These are phyloP conservation scores for Drosophila algonquin DNA, from an alignment of 2,888 invertebrate genomes.

Conservation along the genomic window DNA sequence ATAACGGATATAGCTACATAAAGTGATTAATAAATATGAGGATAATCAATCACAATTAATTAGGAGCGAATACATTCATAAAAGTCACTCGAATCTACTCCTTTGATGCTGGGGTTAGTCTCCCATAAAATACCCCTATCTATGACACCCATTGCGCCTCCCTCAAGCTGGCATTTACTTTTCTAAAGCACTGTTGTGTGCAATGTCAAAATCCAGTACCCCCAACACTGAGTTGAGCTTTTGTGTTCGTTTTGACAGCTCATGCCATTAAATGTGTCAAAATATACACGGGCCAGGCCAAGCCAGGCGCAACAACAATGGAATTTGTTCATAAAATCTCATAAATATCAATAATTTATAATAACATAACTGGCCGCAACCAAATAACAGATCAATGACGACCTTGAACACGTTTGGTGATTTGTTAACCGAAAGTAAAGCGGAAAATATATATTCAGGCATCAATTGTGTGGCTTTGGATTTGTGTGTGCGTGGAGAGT, in stretches of 20 bases:
- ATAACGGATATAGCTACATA: neutral
- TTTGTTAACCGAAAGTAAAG: slow-evolving; percentile 36
- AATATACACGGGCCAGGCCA: slow-evolving; percentile 28
- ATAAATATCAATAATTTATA: slow-evolving; percentile 45
- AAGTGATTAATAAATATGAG: slow-evolving; percentile 1
- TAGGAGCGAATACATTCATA: neutral
- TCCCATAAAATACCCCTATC: neutral
- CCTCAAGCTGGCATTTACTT: neutral
- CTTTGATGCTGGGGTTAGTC: neutral
- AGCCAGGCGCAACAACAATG: slow-evolving; percentile 20
- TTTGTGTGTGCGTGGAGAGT: neutral
- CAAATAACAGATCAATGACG: slow-evolving; percentile 65
- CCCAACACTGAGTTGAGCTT: slow-evolving; percentile 45
- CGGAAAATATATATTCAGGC: slow-evolving; percentile 34
- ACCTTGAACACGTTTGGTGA: slow-evolving; percentile 53
- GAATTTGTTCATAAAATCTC: slow-evolving; percentile 32
- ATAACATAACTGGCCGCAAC: slow-evolving; percentile 27
- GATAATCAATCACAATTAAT: neutral
- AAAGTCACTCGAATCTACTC: neutral
- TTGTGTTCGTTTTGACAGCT: slow-evolving; percentile 61
- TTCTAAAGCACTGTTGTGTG: neutral
- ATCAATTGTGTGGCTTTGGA: slow-evolving; percentile 20
- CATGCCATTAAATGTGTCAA: slow-evolving; percentile 62
- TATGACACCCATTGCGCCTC: neutral
- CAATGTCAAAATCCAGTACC: slow-evolving; percentile 24